These are phyloP conservation scores for Plutella xylostella DNA, from an alignment of 2,888 invertebrate species.

Conservation along the genomic window DNA sequence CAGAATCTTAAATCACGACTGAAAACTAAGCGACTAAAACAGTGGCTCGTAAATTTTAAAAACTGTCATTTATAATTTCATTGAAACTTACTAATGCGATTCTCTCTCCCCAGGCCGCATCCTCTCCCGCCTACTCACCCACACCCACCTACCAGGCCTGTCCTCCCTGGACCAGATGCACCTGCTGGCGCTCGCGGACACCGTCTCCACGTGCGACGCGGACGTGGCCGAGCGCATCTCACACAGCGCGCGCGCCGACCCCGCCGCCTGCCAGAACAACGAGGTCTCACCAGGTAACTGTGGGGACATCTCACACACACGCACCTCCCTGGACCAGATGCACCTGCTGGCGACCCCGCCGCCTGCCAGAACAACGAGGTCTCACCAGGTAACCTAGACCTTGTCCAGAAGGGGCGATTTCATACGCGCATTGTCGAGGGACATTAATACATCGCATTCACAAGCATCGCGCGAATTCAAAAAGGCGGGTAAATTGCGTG, in stretches of 20 bases:
- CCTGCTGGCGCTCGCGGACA: conserved; percentile 97
- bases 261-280: conserved; percentile 34
- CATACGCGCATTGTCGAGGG: too few species aligned
- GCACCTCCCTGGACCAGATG: conserved; percentile 98
- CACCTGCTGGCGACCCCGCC: conserved; percentile 85
- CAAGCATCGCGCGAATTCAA: too few species aligned
- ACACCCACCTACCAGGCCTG: conserved; percentile 93
- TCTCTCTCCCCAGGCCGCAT: conserved; percentile 73
- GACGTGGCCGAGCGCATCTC: conserved; percentile 86
- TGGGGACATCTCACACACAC: conserved; percentile 18
- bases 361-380: conserved; percentile 42
- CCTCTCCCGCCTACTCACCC: conserved; percentile 90
- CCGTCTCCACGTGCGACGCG: conserved; percentile 93
- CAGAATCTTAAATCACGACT: too few species aligned
- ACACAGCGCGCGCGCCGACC: conserved; percentile 48
- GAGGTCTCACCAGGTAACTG: conserved; percentile 48
- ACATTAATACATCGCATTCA: too few species aligned
- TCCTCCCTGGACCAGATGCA: conserved; percentile 99
- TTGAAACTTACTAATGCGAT: too few species aligned
- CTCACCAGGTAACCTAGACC: conserved; percentile 49
- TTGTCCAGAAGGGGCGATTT: too few species aligned
- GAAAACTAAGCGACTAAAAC: too few species aligned
- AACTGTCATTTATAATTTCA: too few species aligned
- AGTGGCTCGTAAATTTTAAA: too few species aligned
- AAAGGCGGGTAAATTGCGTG: too few species aligned